Percentiles rank a stretch among this genome's conserved stretches.
phyloP scores from a whole-genome alignment of 2,113 vertebrate species.

The Epinephelus moara region DNA sequence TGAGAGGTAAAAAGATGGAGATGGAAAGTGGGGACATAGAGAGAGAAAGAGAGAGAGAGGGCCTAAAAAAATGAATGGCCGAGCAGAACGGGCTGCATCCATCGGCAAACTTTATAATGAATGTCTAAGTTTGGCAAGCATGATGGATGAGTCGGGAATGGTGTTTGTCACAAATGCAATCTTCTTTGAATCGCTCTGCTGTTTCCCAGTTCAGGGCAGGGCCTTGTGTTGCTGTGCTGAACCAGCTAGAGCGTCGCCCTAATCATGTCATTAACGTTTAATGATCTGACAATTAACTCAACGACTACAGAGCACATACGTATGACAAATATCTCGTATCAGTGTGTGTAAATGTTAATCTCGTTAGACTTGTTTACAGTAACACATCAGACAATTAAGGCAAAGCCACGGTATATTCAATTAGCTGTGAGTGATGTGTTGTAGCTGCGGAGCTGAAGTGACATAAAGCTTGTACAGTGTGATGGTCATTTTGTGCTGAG shows the following conservation, averaged over 20 bases:
- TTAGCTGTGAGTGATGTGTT: conserved; percentile 66
- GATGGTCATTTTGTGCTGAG: conserved; percentile 23
- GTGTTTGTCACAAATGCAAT: conserved; percentile 84
- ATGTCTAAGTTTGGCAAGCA: conserved; percentile 83
- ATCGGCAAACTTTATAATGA: conserved; percentile 86
- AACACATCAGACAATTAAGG: conserved; percentile 65
- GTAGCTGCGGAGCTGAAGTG: conserved; percentile 34
- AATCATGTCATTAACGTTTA: conserved; percentile 75
- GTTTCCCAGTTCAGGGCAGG: conserved; percentile 59
- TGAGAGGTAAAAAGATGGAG: conserved; percentile 52
- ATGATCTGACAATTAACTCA: conserved; percentile 76
- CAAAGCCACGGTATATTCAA: conserved; percentile 55
- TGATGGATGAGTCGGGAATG: conserved; percentile 84
- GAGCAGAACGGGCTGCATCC: conserved; percentile 79
- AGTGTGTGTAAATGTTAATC: conserved; percentile 68
- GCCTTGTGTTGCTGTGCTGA: conserved; percentile 41
- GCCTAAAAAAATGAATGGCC: conserved; percentile 75
- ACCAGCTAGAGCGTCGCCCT: conserved; percentile 53
- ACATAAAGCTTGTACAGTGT: conserved; percentile 19
- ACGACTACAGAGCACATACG: conserved; percentile 45
- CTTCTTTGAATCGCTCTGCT: conserved; percentile 79
- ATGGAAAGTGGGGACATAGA: conserved; percentile 26
- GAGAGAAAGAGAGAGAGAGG: conserved; percentile 4
- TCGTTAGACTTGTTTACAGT: conserved; percentile 74
- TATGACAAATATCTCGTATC: conserved; percentile 65